Evolutionary conservation across 2,113 vertebrate genomes (phyloP).

Genomic region (Pogonocichla stellata): DNA sequence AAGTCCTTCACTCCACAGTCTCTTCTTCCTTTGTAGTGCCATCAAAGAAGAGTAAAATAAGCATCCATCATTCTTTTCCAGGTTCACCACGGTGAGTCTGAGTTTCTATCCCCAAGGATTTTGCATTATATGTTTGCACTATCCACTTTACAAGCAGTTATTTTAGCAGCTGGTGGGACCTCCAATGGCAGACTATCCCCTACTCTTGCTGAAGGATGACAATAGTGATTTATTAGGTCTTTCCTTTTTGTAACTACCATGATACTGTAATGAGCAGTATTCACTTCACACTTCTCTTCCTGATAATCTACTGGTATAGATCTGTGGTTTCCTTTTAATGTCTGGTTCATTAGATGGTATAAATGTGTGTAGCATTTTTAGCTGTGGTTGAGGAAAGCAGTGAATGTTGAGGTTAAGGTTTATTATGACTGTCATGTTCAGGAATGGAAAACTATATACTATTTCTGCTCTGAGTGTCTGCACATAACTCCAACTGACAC

Average conservation of each 20-base stretch:
- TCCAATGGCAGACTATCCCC: not conserved
- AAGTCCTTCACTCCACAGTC: not conserved
- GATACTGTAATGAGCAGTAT: constrained; percentile 26
- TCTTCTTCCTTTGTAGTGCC: not conserved
- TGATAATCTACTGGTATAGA: constrained; percentile 67
- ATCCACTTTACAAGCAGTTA: not conserved
- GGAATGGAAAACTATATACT: constrained; percentile 32
- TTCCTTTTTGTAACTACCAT: constrained; percentile 15
- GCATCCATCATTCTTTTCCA: not conserved
- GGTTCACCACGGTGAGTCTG: not conserved
- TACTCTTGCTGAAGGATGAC: not conserved
- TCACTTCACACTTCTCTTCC: constrained; percentile 70
- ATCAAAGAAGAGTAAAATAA: not conserved
- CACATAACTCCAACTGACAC: constrained; percentile 16
- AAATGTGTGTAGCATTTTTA: constrained; percentile 48
- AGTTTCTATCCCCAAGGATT: not conserved
- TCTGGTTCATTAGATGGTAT: constrained; percentile 65
- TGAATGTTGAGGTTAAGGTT: constrained; percentile 65
- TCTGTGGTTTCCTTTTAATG: constrained; percentile 71
- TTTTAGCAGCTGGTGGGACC: not conserved
- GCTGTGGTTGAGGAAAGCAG: constrained; percentile 62
- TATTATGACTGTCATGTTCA: constrained; percentile 53
- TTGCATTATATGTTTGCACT: not conserved
- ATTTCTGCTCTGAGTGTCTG: constrained; percentile 39
- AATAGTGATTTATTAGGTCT: constrained; percentile 17